Conservation (phyloP, 2,797 vertebrate genomes). For the Coccyzus lansbergi region DNA sequence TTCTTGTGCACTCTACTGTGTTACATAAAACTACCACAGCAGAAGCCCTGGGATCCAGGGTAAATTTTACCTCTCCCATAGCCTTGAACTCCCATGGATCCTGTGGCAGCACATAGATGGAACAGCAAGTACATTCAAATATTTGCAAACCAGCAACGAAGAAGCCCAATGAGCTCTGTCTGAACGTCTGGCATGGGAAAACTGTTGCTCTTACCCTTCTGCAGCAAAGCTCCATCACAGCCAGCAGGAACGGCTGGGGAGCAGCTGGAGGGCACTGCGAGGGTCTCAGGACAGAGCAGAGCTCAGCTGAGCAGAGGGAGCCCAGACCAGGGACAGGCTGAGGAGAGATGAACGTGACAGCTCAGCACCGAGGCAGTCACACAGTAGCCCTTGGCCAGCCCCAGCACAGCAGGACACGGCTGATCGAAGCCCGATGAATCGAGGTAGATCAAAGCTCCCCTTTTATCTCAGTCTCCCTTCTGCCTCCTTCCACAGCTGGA, state of each 20-base stretch:
- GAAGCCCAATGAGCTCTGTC: background rate
- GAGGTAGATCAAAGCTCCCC: slow-evolving; percentile 51
- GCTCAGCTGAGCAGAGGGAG: background rate
- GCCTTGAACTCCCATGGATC: background rate
- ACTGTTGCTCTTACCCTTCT: background rate
- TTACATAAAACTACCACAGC: background rate
- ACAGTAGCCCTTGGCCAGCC: background rate
- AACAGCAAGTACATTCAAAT: background rate
- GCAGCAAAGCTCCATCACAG: background rate
- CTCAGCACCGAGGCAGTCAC: background rate
- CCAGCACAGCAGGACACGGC: background rate
- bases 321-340: background rate
- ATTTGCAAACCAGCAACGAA: background rate
- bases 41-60: background rate
- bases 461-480: slow-evolving; percentile 63
- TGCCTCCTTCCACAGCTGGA: slow-evolving; percentile 67
- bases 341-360: background rate
- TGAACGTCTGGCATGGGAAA: background rate
- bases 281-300: background rate
- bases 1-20: background rate
- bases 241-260: rapidly evolving
- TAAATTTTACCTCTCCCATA: background rate
- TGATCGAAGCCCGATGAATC: slow-evolving; percentile 28
- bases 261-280: rapidly evolving
- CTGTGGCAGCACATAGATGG: rapidly evolving